Evolutionary conservation across 2,797 vertebrate species (phyloP), one percentile per base, ranked within the genome.

Genomic region (Siniperca scherzeri): DNA sequence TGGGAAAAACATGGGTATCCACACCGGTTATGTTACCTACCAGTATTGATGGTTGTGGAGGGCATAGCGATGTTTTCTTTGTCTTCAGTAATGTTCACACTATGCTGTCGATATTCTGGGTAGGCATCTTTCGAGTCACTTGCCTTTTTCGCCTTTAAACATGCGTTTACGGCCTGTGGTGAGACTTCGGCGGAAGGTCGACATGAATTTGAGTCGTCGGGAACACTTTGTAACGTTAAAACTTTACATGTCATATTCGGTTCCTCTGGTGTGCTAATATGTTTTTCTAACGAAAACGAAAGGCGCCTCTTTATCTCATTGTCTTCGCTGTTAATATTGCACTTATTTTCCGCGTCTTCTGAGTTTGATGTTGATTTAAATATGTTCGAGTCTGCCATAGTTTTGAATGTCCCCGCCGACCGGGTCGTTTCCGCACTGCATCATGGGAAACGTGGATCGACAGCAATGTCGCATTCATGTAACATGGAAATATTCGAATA

Each of bases 341-440:
- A 17, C 13, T 3, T 25, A 2, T 40, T 72, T 0, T 61, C 64
- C 1, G 12, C 40, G 3, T 46, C 50, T 7, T 66, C 67, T 0
- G 65, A 53, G 21, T 56, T 76, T n/a, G 16, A 12, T 25, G 46
- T 46, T 38, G 17, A 7, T 60, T 80, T 85, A 56, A 82, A 27
- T 25, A 25, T 11, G 16, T 7, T 64, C 16, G 10, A 77, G 11
- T 53, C 56, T 19, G 91, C 93, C 94, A 94, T 88, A 42, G 44
- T 91, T 96, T 96, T 93, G 92, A 96, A 95, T 78, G 79, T 93
- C 82, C 70, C 88, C 91, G 82, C 85, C 66, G 77, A 82, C 85
- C 66, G 77, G 75, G 8, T 78, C 3, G 7, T 48, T 22, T 3
- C 0, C 70, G 88, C 87, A 78, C 0, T 92, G 95, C 94, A 95